These are phyloP conservation scores for Okamejei kenojei DNA, from an alignment of 2,797 vertebrate genomes.

Conservation along the genomic window DNA sequence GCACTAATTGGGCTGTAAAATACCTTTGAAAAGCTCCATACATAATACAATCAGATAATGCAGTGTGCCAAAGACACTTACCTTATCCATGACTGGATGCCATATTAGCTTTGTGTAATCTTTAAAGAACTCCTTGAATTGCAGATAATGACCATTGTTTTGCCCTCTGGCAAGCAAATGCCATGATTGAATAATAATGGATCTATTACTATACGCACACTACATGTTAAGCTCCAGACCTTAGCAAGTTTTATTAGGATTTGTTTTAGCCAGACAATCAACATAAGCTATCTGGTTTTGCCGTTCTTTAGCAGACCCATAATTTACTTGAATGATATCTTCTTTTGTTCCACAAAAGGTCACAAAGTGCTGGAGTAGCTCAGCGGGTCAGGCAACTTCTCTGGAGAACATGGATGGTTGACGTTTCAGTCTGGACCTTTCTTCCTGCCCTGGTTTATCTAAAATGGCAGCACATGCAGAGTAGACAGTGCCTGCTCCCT, in stretches of 20 bases:
- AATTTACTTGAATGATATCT: not conserved
- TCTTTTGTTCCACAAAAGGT: no score
- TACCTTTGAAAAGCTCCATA: not conserved
- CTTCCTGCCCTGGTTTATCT: not conserved
- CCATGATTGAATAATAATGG: not conserved
- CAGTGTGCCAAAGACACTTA: not conserved
- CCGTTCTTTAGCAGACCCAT: not conserved
- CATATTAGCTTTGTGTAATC: not conserved
- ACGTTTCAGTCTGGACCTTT: no score
- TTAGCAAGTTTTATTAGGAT: not conserved
- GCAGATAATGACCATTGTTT: not conserved
- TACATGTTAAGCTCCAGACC: not conserved
- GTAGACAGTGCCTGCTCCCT: no score
- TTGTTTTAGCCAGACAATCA: not conserved
- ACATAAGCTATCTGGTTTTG: not conserved
- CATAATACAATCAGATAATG: constrained; percentile 6
- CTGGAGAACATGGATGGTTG: no score
- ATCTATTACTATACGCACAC: not conserved
- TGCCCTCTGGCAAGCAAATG: not conserved
- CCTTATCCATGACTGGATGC: not conserved
- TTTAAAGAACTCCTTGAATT: not conserved
- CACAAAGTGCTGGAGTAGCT: no score
- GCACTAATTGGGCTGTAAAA: constrained; percentile 5
- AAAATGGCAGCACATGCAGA: not conserved
- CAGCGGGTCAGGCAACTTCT: no score